These are phyloP conservation scores for Scyliorhinus canicula DNA, from an alignment of 2,797 vertebrate genomes.

Conservation along the genomic window DNA sequence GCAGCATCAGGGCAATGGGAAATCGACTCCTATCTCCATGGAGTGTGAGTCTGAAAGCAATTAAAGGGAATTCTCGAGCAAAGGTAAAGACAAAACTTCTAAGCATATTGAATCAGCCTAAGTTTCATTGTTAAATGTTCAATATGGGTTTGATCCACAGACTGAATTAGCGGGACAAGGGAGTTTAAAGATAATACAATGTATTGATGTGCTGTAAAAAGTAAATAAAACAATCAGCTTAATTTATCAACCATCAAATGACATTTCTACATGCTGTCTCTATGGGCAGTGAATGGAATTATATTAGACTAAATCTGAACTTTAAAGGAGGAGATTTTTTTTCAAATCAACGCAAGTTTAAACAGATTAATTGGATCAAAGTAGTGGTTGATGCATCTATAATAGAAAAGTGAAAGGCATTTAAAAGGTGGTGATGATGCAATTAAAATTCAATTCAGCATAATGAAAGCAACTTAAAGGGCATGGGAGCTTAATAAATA, in stretches of 20 bases:
- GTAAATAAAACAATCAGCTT: neutral
- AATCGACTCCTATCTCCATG: slow-evolving; percentile 7
- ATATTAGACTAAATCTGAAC: neutral
- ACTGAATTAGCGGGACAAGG: neutral
- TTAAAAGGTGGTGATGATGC: neutral
- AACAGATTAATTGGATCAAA: neutral
- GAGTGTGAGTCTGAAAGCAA: neutral
- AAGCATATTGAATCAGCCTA: slow-evolving; percentile 12
- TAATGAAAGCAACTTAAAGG: neutral
- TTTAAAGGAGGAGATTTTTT: neutral
- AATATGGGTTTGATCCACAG: neutral
- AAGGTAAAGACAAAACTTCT: neutral
- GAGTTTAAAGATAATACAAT: neutral
- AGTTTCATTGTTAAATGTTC: neutral
- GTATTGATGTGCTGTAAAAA: neutral
- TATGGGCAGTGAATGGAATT: neutral
- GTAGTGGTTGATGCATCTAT: neutral
- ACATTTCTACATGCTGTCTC: neutral
- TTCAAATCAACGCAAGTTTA: neutral
- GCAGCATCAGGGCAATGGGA: neutral
- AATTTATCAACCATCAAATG: neutral
- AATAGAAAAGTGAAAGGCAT: neutral
- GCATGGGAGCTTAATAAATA: neutral
- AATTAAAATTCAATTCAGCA: neutral
- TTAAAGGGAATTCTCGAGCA: neutral